Conservation (phyloP, 1,140 invertebrate species). For the Lethrus apterus region DNA sequence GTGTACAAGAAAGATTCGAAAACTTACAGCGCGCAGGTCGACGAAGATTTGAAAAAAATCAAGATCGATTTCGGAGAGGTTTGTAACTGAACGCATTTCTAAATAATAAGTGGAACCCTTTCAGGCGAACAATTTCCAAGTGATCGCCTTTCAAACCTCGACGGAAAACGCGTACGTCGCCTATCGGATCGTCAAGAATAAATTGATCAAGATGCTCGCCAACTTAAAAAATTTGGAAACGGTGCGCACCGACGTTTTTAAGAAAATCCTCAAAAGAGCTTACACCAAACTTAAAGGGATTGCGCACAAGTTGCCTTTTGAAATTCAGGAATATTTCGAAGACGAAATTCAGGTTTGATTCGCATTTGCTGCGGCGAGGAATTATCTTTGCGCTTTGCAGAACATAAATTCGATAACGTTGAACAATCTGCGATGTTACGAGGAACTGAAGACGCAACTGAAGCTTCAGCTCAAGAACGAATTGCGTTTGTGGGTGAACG, state of each 20-base stretch:
- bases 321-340: slow-evolving; percentile 15
- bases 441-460: slow-evolving; percentile 2
- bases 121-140: too few species aligned
- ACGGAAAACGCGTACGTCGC: neutral
- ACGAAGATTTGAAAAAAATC: neutral
- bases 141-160: too few species aligned
- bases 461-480: slow-evolving; percentile 1
- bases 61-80: neutral
- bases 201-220: neutral
- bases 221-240: slow-evolving; percentile 8
- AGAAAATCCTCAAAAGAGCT: slow-evolving; percentile 2
- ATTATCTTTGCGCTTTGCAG: neutral
- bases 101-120: too few species aligned
- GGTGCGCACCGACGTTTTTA: neutral
- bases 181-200: neutral
- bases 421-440: slow-evolving; percentile 4
- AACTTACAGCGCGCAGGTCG: neutral
- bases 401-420: slow-evolving; percentile 5
- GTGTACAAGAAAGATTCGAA: slow-evolving; percentile 3
- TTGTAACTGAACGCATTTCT: neutral
- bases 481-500: neutral
- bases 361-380: neutral
- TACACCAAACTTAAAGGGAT: slow-evolving; percentile 9
- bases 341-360: slow-evolving; percentile 10
- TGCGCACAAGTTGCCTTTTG: slow-evolving; percentile 8